These are phyloP conservation scores for Anthrax anthrax DNA, from an alignment of 2,888 invertebrate genomes.

Conservation along the genomic window DNA sequence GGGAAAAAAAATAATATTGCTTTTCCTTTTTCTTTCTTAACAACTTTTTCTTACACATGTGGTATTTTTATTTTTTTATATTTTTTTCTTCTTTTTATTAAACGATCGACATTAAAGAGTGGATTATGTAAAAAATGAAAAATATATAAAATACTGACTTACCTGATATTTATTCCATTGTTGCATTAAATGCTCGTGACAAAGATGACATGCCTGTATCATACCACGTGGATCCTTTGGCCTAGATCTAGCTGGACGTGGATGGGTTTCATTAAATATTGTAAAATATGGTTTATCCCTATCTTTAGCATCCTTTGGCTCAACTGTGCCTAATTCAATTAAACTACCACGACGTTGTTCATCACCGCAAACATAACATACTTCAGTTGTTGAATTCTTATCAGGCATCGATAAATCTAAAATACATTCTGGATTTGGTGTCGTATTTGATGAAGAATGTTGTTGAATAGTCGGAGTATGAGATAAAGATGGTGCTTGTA, in stretches of 20 bases:
- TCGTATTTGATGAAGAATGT: conserved; percentile 13
- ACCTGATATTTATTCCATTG: conserved; percentile 78
- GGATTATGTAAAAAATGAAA: not conserved
- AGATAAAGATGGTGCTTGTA: conserved; percentile 10
- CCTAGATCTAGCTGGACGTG: conserved; percentile 68
- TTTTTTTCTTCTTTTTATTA: not conserved
- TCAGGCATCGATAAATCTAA: conserved; percentile 84
- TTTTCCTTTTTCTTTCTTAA: no score
- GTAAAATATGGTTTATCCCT: conserved; percentile 54
- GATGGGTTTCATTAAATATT: conserved; percentile 61
- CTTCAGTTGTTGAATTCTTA: conserved; percentile 79
- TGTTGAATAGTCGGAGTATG: conserved; percentile 12
- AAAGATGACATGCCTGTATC: conserved; percentile 68
- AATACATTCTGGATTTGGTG: conserved; percentile 50
- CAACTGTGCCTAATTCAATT: conserved; percentile 49
- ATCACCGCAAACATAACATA: conserved; percentile 82
- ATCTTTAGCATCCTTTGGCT: conserved; percentile 37
- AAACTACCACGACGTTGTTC: conserved; percentile 73
- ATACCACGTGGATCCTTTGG: conserved; percentile 71
- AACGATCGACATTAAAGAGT: no score
- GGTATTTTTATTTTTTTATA: no score
- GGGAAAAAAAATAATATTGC: no score
- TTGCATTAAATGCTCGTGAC: conserved; percentile 69
- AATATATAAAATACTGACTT: conserved; percentile 13
- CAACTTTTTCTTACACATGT: no score